Base-by-base conservation (phyloP, 2,797 vertebrate species). In the Cryptoblepharus egeriae region DNA sequence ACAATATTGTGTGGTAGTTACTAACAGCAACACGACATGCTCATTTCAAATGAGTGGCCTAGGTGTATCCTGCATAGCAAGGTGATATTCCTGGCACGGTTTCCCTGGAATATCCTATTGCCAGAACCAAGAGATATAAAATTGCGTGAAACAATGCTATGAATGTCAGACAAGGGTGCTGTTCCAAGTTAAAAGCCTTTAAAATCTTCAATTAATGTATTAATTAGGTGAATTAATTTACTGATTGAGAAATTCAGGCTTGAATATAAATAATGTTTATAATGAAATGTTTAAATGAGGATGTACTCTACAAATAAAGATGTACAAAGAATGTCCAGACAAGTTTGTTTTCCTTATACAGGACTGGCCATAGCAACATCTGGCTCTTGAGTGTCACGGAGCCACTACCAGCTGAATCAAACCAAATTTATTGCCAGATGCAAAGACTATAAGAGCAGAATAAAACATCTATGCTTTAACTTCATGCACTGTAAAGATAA, bases 401-500 rank as follows among this genome's bases (percentile, higher is more conserved):
- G 85, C 78, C 92, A 76, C 5, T 77, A 87, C 89, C 90, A 84
- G 82, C 74, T 55, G 89, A 91, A 92, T 88, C 28, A 72, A 89
- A 81, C 80, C 85, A 77, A 88, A 95, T 95, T 95, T 95, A 95
- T 90, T 87, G 72, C 75, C 85, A 88, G 88, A 92, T 93, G 89
- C 93, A 88, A 85, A 95, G 95, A 95, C 95, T 91, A 94, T 94
- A 95, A 91, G 86, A 86, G 92, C 86, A 90, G 90, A 93, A 89
- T 92, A 89, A 90, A 94, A 90, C 83, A 85, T 74, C 80, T n/a
- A n/a, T n/a, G n/a, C 88, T 87, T 64, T 52, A 90, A 89, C 88
- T 92, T 82, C 88, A 89, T 85, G 88, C 76, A 5, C 89, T 93
- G 92, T 95, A 95, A 96, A 96, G 91, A 94, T 95, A 96, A 96